Conservation (phyloP, 2,888 invertebrate genomes). For the Cephus runcator region DNA sequence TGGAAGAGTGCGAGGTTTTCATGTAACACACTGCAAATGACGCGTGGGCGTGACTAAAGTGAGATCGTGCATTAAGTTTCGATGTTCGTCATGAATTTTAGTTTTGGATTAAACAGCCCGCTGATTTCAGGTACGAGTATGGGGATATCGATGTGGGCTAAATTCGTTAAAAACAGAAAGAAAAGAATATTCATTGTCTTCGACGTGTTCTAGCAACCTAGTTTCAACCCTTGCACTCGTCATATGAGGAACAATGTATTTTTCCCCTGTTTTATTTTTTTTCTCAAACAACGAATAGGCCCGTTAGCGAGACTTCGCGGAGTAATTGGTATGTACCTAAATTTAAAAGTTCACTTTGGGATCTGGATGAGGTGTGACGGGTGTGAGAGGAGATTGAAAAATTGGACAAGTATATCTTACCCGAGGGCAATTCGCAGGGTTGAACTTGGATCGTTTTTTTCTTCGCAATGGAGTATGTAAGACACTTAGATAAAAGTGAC, state of each 20-base stretch:
- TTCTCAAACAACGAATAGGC: constrained; percentile 29
- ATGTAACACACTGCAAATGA: not conserved
- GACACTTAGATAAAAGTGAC: no score
- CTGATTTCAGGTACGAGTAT: not conserved
- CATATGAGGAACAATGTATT: not conserved
- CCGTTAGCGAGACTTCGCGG: constrained; percentile 36
- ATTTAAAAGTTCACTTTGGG: not conserved
- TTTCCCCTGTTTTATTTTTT: constrained; percentile 21
- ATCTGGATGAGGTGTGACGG: not conserved
- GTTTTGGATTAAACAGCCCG: not conserved
- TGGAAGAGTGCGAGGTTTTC: not conserved
- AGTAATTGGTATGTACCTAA: constrained; percentile 31
- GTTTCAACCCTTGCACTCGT: constrained; percentile 16
- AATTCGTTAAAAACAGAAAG: constrained; percentile 19
- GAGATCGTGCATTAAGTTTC: not conserved
- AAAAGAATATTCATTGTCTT: constrained; percentile 11
- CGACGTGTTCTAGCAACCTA: constrained; percentile 19
- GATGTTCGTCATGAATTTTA: not conserved
- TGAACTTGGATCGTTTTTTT: no score
- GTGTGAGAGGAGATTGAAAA: not conserved
- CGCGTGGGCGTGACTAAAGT: not conserved
- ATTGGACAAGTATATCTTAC: not conserved
- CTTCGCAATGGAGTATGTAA: no score
- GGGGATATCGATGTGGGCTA: constrained; percentile 14
- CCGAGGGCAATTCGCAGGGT: not conserved